Evolutionary conservation across 2,113 vertebrate species (phyloP), one percentile per base, ranked within the genome.

Genomic region (Alligator sinensis): DNA sequence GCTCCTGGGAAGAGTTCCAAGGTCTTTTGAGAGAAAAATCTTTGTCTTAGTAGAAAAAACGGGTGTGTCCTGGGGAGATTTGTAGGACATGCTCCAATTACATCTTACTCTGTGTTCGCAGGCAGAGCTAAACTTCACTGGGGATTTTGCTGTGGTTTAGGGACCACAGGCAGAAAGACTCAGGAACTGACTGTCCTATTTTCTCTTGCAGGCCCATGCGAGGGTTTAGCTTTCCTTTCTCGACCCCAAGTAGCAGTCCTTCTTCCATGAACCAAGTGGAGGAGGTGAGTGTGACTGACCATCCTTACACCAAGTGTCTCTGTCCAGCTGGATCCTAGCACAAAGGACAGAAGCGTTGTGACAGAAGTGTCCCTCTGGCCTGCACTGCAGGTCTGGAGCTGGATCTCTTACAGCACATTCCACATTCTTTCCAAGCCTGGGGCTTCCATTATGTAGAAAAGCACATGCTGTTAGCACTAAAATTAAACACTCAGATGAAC

Each of bases 251-350:
- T 55, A 78, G 94, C 78, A 86, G 7, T 58, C 96, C 97, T n/a
- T 94, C 94, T 30, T 98, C 97, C 3, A 89, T 96, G 34, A 95
- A 76, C n/a, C 90, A 97, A 6, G 96, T 98, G 0, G 96, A 96
- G 61, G 93, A 96, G 95, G 98, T 98, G 96, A 98, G 98, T 96
- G 72, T 87, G 63, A 81, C 18, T 77, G 58, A 9, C 79, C 91
- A 47, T 94, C 91, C 84, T 90, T 72, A 64, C 91, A 47, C 70
- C 80, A 15, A 57, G 17, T n/a, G 66, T 70, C 74, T 90, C 70
- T 92, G 80, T 85, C 86, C 82, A 92, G 75, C 59, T 89, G 84
- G n/a, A 1, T 38, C 95, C 88, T 92, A 92, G 25, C 70, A 74
- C 70, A 95, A 84, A 25, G 81, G 81, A 12, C 27, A 86, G 61